Percentiles rank a stretch among this genome's conserved stretches.
Conservation (phyloP, 1,140 invertebrate species). For the Brachionus koreanus region DNA sequence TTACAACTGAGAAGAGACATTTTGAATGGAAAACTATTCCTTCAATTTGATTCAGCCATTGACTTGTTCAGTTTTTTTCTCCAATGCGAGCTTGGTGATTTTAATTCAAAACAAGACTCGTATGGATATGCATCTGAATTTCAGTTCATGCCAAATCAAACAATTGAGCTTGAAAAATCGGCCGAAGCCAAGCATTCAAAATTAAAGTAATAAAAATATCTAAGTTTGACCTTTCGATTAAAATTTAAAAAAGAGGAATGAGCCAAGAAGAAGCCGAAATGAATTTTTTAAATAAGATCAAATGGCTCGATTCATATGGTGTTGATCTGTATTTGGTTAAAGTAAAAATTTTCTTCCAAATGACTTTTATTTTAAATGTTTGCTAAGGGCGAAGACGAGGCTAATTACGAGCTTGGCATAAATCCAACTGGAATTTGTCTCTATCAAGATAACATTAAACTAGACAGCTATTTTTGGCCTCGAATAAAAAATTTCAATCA, state of each 20-base stretch:
- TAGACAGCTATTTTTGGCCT: slow-evolving; percentile 38
- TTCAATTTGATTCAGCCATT: slow-evolving; percentile 26
- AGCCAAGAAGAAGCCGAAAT: slow-evolving; percentile 68
- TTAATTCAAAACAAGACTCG: slow-evolving; percentile 50
- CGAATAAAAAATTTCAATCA: slow-evolving; percentile 26
- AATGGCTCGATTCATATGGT: slow-evolving; percentile 78
- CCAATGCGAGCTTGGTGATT: slow-evolving; percentile 54
- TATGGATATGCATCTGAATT: slow-evolving; percentile 57
- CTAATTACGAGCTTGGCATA: slow-evolving; percentile 14
- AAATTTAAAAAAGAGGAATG: slow-evolving; percentile 62
- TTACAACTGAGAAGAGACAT: slow-evolving; percentile 26
- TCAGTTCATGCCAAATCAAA: slow-evolving; percentile 71
- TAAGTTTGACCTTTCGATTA: not conserved
- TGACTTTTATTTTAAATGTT: not conserved
- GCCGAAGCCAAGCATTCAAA: slow-evolving; percentile 83
- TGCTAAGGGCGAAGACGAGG: slow-evolving; percentile 1
- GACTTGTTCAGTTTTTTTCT: slow-evolving; percentile 22
- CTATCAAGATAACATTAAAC: not conserved
- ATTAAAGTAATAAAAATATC: slow-evolving; percentile 64
- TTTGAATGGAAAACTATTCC: not conserved
- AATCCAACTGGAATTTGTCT: slow-evolving; percentile 42
- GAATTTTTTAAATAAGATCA: slow-evolving; percentile 73
- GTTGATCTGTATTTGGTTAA: slow-evolving; percentile 74
- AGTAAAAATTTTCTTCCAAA: not conserved
- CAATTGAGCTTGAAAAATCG: slow-evolving; percentile 77